Conservation (phyloP, 2,113 vertebrate species). For the Corythornis madagascariensis region DNA sequence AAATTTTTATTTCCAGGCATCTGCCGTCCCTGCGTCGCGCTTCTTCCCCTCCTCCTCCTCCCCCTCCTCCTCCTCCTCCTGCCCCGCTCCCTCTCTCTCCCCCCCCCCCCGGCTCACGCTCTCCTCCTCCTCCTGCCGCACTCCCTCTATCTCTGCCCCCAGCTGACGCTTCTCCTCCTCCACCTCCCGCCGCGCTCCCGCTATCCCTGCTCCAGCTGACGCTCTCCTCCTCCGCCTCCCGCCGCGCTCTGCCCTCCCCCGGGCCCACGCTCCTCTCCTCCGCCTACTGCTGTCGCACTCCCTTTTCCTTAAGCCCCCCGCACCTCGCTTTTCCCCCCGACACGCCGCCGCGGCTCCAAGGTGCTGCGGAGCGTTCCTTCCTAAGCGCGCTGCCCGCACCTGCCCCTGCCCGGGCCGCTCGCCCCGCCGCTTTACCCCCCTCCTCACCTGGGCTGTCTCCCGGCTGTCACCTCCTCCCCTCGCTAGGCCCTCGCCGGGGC, state of each 20-base stretch:
- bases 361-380: background rate
- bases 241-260: conserved; percentile 14
- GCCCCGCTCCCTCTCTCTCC: conserved; percentile 5
- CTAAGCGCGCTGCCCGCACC: background rate
- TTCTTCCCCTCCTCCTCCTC: conserved; percentile 63
- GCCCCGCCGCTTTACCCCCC: background rate
- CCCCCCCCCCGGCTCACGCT: conserved; percentile 29
- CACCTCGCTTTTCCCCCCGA: background rate
- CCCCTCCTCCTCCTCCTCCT: background rate
- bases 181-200: conserved; percentile 13
- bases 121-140: conserved; percentile 34
- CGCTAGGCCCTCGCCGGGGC: background rate
- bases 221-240: conserved; percentile 47
- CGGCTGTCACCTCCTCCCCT: background rate
- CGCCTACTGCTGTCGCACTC: background rate
- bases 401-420: background rate
- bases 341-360: background rate
- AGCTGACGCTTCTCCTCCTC: conserved; percentile 33
- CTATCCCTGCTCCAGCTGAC: conserved; percentile 28
- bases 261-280: background rate
- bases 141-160: conserved; percentile 27
- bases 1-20: conserved; percentile 86
- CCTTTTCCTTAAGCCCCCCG: background rate
- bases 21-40: conserved; percentile 84
- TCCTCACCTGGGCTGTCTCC: conserved; percentile 10